Percentiles rank a stretch among this genome's conserved stretches.
Evolutionary conservation across 2,888 invertebrate species (phyloP).

Genomic region (Drosophila ezoana): DNA sequence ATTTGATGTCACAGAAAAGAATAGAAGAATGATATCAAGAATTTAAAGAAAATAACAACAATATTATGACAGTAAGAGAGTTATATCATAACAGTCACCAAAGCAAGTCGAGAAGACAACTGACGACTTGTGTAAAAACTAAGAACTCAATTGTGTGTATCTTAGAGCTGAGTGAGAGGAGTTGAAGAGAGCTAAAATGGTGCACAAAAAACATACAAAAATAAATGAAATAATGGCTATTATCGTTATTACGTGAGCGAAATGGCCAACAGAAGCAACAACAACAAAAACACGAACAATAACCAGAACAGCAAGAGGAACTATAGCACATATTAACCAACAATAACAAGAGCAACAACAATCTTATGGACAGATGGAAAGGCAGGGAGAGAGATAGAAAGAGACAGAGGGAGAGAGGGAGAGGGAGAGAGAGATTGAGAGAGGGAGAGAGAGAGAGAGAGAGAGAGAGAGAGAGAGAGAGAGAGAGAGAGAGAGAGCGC

Average conservation of each 20-base stretch:
- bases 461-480: constrained; percentile 10
- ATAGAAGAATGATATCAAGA: constrained; percentile 12
- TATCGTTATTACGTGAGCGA: constrained; percentile 68
- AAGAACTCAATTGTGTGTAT: constrained; percentile 30
- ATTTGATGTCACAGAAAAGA: constrained; percentile 47
- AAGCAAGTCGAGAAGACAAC: constrained; percentile 30
- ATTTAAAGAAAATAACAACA: constrained; percentile 29
- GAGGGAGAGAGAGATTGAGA: constrained; percentile 12
- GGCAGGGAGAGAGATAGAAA: not conserved
- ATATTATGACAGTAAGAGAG: constrained; percentile 53
- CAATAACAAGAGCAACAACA: constrained; percentile 57
- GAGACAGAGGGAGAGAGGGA: constrained; percentile 14
- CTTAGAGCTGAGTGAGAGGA: constrained; percentile 4
- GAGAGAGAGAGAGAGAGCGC: constrained; percentile 21
- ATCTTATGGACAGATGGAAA: not conserved
- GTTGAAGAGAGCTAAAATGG: constrained; percentile 23
- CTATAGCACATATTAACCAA: constrained; percentile 59
- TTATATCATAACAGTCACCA: constrained; percentile 33
- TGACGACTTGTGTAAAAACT: constrained; percentile 30
- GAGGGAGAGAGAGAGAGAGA: constrained; percentile 6
- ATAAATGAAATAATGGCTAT: constrained; percentile 65
- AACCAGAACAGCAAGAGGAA: constrained; percentile 35
- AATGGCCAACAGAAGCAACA: constrained; percentile 56
- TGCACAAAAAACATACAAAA: constrained; percentile 41
- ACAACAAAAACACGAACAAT: constrained; percentile 18